Percentiles rank a stretch among this genome's conserved stretches.
phyloP scores from a whole-genome alignment of 1,140 invertebrate species.

The Acromyrmex heyeri region DNA sequence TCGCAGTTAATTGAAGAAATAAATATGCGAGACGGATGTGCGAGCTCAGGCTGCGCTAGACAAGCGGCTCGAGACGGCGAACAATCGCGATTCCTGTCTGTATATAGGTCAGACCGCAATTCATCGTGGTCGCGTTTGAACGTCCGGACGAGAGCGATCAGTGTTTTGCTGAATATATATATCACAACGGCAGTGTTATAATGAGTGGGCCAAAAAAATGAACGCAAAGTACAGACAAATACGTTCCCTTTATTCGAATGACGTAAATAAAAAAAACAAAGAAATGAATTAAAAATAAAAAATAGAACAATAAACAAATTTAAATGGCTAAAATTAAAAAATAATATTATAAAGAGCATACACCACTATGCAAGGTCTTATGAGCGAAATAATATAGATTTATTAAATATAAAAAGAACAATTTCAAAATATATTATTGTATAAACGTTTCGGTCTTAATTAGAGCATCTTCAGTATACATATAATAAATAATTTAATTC shows the following conservation, averaged over 20 bases:
- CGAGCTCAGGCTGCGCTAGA: slow-evolving; percentile 38
- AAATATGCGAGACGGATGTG: slow-evolving; percentile 56
- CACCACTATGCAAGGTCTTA: no score
- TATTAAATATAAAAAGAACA: no score
- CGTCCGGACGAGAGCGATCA: slow-evolving; percentile 39
- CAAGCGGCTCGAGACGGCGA: slow-evolving; percentile 42
- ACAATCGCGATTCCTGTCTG: slow-evolving; percentile 64
- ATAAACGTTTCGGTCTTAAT: no score
- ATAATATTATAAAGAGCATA: no score
- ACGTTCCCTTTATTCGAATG: not conserved
- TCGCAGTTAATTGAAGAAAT: slow-evolving; percentile 48
- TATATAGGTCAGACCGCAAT: slow-evolving; percentile 70
- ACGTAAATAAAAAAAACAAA: not conserved
- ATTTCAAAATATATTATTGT: no score
- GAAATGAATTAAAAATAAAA: not conserved
- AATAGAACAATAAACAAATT: not conserved
- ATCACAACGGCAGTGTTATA: slow-evolving; percentile 3
- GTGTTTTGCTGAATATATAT: slow-evolving; percentile 22
- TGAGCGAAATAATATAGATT: no score
- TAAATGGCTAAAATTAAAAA: no score
- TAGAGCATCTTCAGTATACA: no score
- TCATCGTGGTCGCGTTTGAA: slow-evolving; percentile 44
- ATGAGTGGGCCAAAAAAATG: not conserved
- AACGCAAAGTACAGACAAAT: not conserved
- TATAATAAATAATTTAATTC: no score